Conservation (phyloP, 2,113 vertebrate genomes). For the Aspiorhynchus laticeps region DNA sequence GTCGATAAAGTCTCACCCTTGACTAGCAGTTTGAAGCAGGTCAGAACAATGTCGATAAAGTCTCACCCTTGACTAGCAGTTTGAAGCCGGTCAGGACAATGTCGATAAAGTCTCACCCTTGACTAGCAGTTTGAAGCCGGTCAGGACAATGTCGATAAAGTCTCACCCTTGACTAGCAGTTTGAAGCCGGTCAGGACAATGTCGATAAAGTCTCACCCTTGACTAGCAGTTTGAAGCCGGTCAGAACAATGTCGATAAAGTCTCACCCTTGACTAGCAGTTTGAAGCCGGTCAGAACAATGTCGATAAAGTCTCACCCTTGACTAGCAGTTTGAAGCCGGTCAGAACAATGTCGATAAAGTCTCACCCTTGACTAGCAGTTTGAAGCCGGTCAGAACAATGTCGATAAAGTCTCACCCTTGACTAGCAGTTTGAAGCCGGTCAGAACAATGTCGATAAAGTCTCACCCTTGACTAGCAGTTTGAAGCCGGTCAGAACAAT, state of each 20-base stretch:
- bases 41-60: too few relatives aligned
- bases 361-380: conserved; percentile 85
- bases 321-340: conserved; percentile 86
- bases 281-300: too few relatives aligned
- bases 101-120: conserved; percentile 86
- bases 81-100: too few relatives aligned
- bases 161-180: conserved; percentile 85
- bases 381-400: too few relatives aligned
- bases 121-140: conserved; percentile 86
- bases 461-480: conserved; percentile 85
- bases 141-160: too few relatives aligned
- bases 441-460: too few relatives aligned
- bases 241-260: too few relatives aligned
- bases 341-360: too few relatives aligned
- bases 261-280: conserved; percentile 85
- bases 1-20: conserved; percentile 86
- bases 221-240: conserved; percentile 86
- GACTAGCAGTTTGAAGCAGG: conserved; percentile 86
- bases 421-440: conserved; percentile 86
- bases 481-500: too few relatives aligned
- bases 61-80: conserved; percentile 85
- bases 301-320: conserved; percentile 86
- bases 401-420: conserved; percentile 86
- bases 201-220: conserved; percentile 86
- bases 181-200: too few relatives aligned